Evolutionary conservation across 2,888 invertebrate genomes (phyloP).

Genomic region (Aleiodes testaceus): DNA sequence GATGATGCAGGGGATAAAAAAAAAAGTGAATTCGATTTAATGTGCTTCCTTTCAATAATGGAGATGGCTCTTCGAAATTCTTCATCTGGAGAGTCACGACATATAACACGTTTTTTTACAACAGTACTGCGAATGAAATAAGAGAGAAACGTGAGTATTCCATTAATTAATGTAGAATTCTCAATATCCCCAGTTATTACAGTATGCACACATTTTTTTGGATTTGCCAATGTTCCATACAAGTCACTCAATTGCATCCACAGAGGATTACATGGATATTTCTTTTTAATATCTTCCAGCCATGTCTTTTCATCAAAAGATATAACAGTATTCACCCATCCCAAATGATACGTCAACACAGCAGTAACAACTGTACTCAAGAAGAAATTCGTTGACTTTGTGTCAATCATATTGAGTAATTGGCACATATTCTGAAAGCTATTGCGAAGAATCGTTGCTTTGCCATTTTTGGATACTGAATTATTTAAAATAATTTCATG

Average conservation of each 20-base stretch:
- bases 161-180: slow-evolving; percentile 80
- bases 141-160: slow-evolving; percentile 84
- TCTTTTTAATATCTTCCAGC: slow-evolving; percentile 76
- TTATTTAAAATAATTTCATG: slow-evolving; percentile 67
- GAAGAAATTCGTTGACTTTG: slow-evolving; percentile 94
- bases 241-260: slow-evolving; percentile 93
- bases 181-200: slow-evolving; percentile 81
- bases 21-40: slow-evolving; percentile 11
- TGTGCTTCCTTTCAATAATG: slow-evolving; percentile 51
- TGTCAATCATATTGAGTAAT: slow-evolving; percentile 82
- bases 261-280: slow-evolving; percentile 88
- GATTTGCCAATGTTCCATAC: slow-evolving; percentile 88
- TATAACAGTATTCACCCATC: slow-evolving; percentile 89
- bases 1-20: not conserved
- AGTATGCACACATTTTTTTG: slow-evolving; percentile 85
- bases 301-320: slow-evolving; percentile 60
- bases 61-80: slow-evolving; percentile 64
- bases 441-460: slow-evolving; percentile 57
- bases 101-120: slow-evolving; percentile 61
- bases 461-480: slow-evolving; percentile 56
- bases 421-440: slow-evolving; percentile 76
- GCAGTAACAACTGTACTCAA: slow-evolving; percentile 91
- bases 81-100: slow-evolving; percentile 58
- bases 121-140: slow-evolving; percentile 82
- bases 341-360: slow-evolving; percentile 90